Base-by-base conservation (phyloP, 1,140 invertebrate genomes). In the Octopus bimaculoides region DNA sequence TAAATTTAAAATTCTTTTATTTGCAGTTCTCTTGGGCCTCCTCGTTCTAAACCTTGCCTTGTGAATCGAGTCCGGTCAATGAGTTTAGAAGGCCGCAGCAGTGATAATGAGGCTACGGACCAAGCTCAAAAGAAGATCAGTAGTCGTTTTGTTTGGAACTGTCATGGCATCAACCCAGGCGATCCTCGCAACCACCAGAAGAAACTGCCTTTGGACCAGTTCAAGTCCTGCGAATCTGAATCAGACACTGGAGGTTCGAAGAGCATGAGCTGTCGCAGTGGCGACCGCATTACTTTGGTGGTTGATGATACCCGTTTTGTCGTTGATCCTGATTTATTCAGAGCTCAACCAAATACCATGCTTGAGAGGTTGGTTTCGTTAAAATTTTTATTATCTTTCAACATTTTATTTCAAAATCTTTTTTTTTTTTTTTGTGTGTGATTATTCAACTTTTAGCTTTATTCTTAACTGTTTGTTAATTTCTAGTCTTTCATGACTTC, bases 251-350 rank as follows among this genome's bases (percentile, higher is more conserved):
- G 56, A 26, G 53, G 14, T 52, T 74, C 61, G 12, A 79, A 80
- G 69, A 82, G 52, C 53, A 82, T 73, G 71, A 80, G 78, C 41
- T 81, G 80, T 26, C 41, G 83, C 9, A 78, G 82, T 14, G 83
- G 83, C 54, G 87, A 88, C 73, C 81, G 86, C 66, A 79, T 98
- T 41, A 97, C 96, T 4, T 91, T 98, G 52, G 94, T 98, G 20
- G 97, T 98, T 7, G 97, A 98, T 88, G 96, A 96, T 83, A 97
- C 96, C 0, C 92, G 96, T 83, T 97, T 96, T 89, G 93, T 97
- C 7, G 93, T 98, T 4, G 96, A 98, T 90, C 96, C 96, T 5
- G 93, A 95, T 12, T 91, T 98, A 77, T 97, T 99, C 86, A 95
- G 95, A 9, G 94, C 95, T 3, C 94, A 97, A 90, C 96, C 96